Base-by-base conservation (phyloP, 2,113 vertebrate genomes). In the Daphoenositta chrysoptera region DNA sequence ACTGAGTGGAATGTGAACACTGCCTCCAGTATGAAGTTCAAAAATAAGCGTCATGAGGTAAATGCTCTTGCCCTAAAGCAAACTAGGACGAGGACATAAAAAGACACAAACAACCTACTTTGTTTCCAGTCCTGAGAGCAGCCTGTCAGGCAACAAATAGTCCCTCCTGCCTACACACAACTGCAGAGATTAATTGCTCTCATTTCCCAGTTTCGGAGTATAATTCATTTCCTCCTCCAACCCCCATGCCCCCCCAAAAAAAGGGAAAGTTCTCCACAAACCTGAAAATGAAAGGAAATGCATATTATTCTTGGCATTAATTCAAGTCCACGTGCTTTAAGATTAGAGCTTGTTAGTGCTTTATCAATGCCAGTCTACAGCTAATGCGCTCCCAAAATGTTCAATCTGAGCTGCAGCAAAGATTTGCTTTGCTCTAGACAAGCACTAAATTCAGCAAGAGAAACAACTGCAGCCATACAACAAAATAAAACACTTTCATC, bases 51-150 rank as follows among this genome's bases (percentile, higher is more conserved):
- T 95, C 94, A 90, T 95, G 96, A 97, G 88, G 96, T 96, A 96
- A 97, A 96, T 81, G 92, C 93, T 96, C 93, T 95, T 95, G 96
- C 96, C 96, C 96, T 95, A 95, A 92, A 97, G 96, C 88, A 89
- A 97, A 95, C 90, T 96, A 92, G 94, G 96, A 94, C 81, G 87
- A 95, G 91, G 96, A 96, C 96, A 95, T 81, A 95, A 95, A 95
- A 96, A 95, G 95, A 84, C 93, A 96, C 87, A 91, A 96, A 71
- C 93, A 96, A 89, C 91, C 94, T 93, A 95, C 92, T 97, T 94
- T 78, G 92, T 96, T 94, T 94, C 68, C 80, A 87, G 86, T 75
- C 57, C 94, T 83, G 64, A 96, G 94, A 86, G 87, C 79, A 86
- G 54, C 68, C 92, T 95, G 94, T 90, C 92, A 94, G 70, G 85